Evolutionary conservation across 1,140 invertebrate species (phyloP), one percentile per base, ranked within the genome.

Genomic region (Drosophila aff.): DNA sequence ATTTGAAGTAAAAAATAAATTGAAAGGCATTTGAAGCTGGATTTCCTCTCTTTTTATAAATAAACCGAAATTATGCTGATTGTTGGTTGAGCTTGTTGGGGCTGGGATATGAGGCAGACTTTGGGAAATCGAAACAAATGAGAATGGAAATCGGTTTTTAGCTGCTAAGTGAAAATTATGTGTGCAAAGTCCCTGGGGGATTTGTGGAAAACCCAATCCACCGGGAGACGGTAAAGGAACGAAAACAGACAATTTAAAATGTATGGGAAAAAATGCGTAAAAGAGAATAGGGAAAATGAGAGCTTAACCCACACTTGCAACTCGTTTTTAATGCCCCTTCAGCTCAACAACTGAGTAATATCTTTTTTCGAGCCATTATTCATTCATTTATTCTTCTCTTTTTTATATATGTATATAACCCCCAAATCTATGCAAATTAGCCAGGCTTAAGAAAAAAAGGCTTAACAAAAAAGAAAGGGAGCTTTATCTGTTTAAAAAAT

Each of bases 41-140:
- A 49, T 72, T 40, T 36, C 40, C 3, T 53, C 26, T 7, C 15
- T 40, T 5, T 23, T 67, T 60, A 63, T 49, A 71, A 76, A 67
- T 79, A 63, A 82, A 80, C 57, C 66, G 79, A 82, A 91, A 85
- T 90, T 78, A 91, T 85, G 86, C 82, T 85, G 86, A 91, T 91
- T 91, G 86, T 82, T 72, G 65, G 72, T 36, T 41, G 63, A 66
- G 63, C 58, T 43, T 44, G 28, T 31, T 55, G 21, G 52, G 52
- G 33, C 16, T 57, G 9, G 53, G 53, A 40, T 40, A 13, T 13
- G 36, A 13, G 26, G 53, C n/a, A 55, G 67, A 66, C 82, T 76
- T 50, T 62, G 47, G 53, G 53, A 67, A 75, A 63, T 63, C 59
- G 63, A 79, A 79, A 76, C 64, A 81, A 72, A 87, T 77, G 69